Base-by-base conservation (phyloP, 2,113 vertebrate genomes). In the Malurus melanocephalus region DNA sequence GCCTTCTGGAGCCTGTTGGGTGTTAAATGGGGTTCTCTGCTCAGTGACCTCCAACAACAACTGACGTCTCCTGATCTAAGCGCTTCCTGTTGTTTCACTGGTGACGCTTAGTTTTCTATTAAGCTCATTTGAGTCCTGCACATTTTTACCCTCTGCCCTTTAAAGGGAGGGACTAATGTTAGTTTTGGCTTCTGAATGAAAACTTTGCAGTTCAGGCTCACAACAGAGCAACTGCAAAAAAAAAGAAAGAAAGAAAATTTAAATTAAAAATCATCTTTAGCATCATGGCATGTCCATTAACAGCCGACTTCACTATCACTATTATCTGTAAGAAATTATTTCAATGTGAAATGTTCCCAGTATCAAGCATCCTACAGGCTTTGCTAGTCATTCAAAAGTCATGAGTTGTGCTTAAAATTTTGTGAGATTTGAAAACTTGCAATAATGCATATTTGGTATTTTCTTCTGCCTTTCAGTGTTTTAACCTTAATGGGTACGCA, bases 61-160 rank as follows among this genome's bases (percentile, higher is more conserved):
- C 90, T 94, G 92, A 94, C 80, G 80, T 94, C 92, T 95, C 88
- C 95, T 93, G 93, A 92, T 94, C 93, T 64, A 33, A 95, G 93
- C 20, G 3, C 86, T 94, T 96, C 95, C 95, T 95, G 94, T 96
- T 94, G 94, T 95, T 96, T 77, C 33, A 92, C 92, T 95, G 93
- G 84, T 85, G 94, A 82, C 1, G n/a, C 71, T 87, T 94, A 73
- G 93, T 94, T 95, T 96, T 96, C 94, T 96, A 95, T 94, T 95
- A 96, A 94, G 86, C 94, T 94, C 93, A 94, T 96, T 96, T 95
- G 93, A 93, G 94, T 77, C 88, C 86, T 93, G 94, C 94, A 94
- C 92, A 96, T 93, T 95, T 94, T 96, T 93, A 96, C 93, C 95
- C 95, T 96, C 90, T 95, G 93, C 95, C 93, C 93, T 94, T 93